These are phyloP conservation scores for Luidia sarsii DNA, from an alignment of 53 echinoderm and acorn worm genomes.

Conservation along the genomic window DNA sequence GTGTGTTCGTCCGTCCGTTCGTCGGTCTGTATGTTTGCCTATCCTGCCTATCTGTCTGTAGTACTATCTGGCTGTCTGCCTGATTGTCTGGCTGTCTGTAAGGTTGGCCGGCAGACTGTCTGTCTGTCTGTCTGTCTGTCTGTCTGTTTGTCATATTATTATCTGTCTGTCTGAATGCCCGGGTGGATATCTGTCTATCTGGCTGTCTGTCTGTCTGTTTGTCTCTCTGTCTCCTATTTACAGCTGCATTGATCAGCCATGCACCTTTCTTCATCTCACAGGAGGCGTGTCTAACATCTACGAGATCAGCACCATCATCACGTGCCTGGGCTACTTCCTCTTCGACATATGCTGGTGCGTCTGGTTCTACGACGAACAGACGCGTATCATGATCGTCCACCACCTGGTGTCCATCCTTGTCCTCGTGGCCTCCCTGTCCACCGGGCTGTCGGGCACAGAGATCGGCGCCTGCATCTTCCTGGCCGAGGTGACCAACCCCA, in stretches of 20 bases:
- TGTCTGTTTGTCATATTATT: neutral
- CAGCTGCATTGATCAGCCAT: too few species aligned
- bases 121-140: too few species aligned
- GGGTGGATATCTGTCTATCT: too few species aligned
- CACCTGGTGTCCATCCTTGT: conserved; percentile 69
- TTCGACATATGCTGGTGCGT: conserved; percentile 39
- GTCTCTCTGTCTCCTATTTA: too few species aligned
- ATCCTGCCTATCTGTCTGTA: neutral
- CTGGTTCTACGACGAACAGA: neutral
- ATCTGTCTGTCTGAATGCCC: neutral
- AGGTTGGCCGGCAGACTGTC: too few species aligned
- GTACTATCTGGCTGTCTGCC: neutral
- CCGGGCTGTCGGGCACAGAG: conserved; percentile 73
- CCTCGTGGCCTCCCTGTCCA: conserved; percentile 46
- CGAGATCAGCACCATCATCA: conserved; percentile 37
- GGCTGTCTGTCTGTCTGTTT: too few species aligned
- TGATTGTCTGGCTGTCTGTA: neutral
- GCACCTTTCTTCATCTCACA: neutral
- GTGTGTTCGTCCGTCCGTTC: neutral
- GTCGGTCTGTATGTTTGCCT: neutral
- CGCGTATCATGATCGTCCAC: conserved; percentile 64
- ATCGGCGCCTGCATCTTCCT: conserved; percentile 71
- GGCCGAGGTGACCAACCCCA: conserved; percentile 77
- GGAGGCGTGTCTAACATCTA: conserved; percentile 39
- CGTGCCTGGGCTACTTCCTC: conserved; percentile 70